Percentiles rank a stretch among this genome's conserved stretches.
Conservation (phyloP, 2,888 invertebrate species). For the Netelia fuscicornis region DNA sequence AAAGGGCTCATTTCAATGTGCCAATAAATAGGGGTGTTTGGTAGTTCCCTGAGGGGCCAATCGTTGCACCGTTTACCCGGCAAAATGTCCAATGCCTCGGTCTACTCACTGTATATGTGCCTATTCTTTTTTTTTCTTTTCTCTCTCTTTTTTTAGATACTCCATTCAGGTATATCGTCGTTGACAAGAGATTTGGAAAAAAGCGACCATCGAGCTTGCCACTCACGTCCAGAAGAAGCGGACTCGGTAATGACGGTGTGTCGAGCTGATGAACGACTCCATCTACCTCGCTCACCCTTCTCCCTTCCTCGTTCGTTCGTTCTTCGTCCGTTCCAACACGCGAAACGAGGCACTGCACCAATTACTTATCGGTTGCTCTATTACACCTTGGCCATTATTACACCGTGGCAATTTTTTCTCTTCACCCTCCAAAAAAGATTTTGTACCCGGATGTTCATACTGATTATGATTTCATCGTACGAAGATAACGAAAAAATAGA, state of each 20-base stretch:
- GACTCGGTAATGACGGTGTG: slow-evolving; percentile 33
- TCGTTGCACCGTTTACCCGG: slow-evolving; percentile 16
- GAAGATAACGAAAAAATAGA: not conserved
- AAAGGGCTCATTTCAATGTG: slow-evolving; percentile 8
- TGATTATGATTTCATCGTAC: not conserved
- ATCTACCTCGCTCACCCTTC: slow-evolving; percentile 63
- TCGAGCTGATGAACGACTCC: slow-evolving; percentile 52
- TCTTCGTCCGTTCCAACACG: slow-evolving; percentile 6
- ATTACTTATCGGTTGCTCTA: slow-evolving; percentile 38
- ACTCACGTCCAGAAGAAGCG: not conserved
- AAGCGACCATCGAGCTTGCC: slow-evolving; percentile 14
- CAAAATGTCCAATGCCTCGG: slow-evolving; percentile 1
- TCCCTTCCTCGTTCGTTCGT: slow-evolving; percentile 34
- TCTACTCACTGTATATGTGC: slow-evolving; percentile 5
- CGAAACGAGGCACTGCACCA: slow-evolving; percentile 5
- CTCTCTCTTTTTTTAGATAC: not conserved
- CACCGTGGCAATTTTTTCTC: too few species aligned
- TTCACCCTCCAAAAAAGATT: too few species aligned
- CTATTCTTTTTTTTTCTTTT: slow-evolving; percentile 11
- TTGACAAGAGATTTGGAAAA: slow-evolving; percentile 38
- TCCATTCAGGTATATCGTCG: slow-evolving; percentile 30
- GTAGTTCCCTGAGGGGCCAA: slow-evolving; percentile 10
- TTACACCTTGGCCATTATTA: slow-evolving; percentile 19
- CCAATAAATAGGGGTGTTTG: slow-evolving; percentile 19
- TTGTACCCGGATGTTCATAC: too few species aligned